Percentiles rank a stretch among this genome's conserved stretches.
Conservation (phyloP, 2,797 vertebrate species). For the Anolis apletophallus region DNA sequence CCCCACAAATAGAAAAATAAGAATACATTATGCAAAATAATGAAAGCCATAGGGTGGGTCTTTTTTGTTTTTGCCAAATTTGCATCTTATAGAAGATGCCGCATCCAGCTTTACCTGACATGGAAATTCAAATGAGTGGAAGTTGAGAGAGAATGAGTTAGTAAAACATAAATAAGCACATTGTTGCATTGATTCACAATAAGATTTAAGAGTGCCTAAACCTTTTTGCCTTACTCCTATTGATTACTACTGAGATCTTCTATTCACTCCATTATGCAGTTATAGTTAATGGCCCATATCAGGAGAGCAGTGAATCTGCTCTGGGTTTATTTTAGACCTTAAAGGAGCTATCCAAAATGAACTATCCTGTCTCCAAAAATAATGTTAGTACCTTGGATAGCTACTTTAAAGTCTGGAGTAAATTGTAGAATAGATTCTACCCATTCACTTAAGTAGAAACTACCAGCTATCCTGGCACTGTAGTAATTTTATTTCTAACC, state of each 20-base stretch:
- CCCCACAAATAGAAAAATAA: neutral
- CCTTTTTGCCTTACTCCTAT: neutral
- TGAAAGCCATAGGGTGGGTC: neutral
- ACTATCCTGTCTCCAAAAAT: too few species aligned
- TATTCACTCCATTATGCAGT: too few species aligned
- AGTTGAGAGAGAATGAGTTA: neutral
- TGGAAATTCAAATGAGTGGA: neutral
- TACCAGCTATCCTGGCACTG: neutral
- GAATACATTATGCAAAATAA: neutral
- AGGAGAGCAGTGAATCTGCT: too few species aligned
- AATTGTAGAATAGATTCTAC: neutral
- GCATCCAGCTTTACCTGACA: neutral
- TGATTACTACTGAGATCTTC: too few species aligned
- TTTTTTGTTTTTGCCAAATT: neutral
- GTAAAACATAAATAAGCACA: neutral
- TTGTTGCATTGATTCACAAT: neutral
- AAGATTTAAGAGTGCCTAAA: neutral
- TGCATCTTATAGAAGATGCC: neutral
- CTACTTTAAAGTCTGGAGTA: neutral
- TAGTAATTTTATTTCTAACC: neutral
- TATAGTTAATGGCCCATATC: too few species aligned
- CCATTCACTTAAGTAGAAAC: neutral
- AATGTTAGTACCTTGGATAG: too few species aligned
- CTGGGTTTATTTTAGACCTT: too few species aligned
- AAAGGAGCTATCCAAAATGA: too few species aligned